These are phyloP conservation scores for Nycteola revayana DNA, from an alignment of 2,888 invertebrate genomes.

Conservation along the genomic window DNA sequence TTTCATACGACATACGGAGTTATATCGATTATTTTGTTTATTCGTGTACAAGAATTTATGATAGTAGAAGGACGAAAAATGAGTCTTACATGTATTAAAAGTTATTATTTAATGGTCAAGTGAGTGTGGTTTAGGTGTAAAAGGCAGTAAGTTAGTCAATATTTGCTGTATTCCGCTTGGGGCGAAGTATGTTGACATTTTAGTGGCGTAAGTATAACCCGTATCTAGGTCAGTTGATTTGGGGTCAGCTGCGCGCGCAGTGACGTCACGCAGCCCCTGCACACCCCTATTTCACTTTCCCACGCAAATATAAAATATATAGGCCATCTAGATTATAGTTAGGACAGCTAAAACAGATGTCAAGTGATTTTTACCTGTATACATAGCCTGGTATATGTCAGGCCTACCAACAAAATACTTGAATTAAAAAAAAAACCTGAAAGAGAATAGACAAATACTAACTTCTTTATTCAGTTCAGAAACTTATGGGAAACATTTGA, in stretches of 20 bases:
- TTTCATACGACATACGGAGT: slow-evolving; percentile 2
- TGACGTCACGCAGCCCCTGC: slow-evolving; percentile 62
- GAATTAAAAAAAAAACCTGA: too few relatives aligned
- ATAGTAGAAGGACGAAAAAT: too few relatives aligned
- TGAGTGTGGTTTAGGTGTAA: slow-evolving; percentile 22
- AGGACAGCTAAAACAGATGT: too few relatives aligned
- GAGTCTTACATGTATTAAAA: too few relatives aligned
- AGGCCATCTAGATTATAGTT: too few relatives aligned
- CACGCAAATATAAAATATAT: slow-evolving; percentile 23
- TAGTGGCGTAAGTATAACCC: slow-evolving; percentile 57
- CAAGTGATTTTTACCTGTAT: too few relatives aligned
- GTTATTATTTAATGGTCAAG: too few relatives aligned
- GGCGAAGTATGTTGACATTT: slow-evolving; percentile 70
- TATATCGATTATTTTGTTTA: slow-evolving; percentile 21
- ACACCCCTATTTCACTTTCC: slow-evolving; percentile 66
- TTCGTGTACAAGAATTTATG: slow-evolving; percentile 1
- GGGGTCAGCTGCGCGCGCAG: slow-evolving; percentile 68
- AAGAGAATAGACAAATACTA: too few relatives aligned
- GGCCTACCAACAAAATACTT: too few relatives aligned
- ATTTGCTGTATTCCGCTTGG: slow-evolving; percentile 38
- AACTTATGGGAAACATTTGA: too few relatives aligned
- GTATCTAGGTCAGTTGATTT: slow-evolving; percentile 62
- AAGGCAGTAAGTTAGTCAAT: slow-evolving; percentile 52
- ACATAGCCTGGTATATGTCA: too few relatives aligned
- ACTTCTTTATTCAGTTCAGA: too few relatives aligned